A percentile compares a stretch with the other conserved stretches of the same genome.
These are phyloP conservation scores for Synergus gifuensis DNA, from an alignment of 2,888 invertebrate species.

Conservation along the genomic window DNA sequence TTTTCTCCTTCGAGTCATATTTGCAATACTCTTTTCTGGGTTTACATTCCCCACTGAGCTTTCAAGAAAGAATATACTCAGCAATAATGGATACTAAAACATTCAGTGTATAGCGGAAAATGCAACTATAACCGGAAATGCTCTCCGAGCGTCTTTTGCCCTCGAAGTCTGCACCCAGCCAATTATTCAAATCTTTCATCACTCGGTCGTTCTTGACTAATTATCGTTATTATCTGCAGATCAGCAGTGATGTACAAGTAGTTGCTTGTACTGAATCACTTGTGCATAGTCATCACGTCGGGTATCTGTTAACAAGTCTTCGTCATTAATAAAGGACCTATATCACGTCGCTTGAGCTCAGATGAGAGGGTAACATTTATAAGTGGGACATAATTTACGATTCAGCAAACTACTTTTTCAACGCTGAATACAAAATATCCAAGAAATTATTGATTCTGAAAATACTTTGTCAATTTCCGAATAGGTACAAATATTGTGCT, in stretches of 20 bases:
- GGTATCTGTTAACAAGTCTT: conserved; percentile 12
- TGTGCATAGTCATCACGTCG: conserved; percentile 43
- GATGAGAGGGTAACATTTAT: neutral
- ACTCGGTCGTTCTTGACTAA: conserved; percentile 51
- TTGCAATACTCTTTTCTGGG: neutral
- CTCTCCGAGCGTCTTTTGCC: conserved; percentile 7
- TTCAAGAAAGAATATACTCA: neutral
- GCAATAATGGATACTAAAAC: neutral
- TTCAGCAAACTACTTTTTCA: neutral
- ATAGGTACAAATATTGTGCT: too few relatives aligned
- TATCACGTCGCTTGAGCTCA: neutral
- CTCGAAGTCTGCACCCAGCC: conserved; percentile 47
- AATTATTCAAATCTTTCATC: conserved; percentile 59
- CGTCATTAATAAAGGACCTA: conserved; percentile 22
- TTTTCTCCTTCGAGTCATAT: neutral
- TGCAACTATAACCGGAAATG: conserved; percentile 6
- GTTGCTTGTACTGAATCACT: conserved; percentile 46
- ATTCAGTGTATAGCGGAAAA: neutral
- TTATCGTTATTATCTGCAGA: conserved; percentile 56
- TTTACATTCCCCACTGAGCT: neutral
- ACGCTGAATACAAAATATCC: neutral
- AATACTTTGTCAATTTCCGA: too few relatives aligned
- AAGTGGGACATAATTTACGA: conserved; percentile 9
- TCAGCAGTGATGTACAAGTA: conserved; percentile 42
- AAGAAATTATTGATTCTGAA: neutral